A percentile compares a stretch with the other conserved stretches of the same genome.
Conservation (phyloP, 2,113 vertebrate species). For the Malurus cyaneus region DNA sequence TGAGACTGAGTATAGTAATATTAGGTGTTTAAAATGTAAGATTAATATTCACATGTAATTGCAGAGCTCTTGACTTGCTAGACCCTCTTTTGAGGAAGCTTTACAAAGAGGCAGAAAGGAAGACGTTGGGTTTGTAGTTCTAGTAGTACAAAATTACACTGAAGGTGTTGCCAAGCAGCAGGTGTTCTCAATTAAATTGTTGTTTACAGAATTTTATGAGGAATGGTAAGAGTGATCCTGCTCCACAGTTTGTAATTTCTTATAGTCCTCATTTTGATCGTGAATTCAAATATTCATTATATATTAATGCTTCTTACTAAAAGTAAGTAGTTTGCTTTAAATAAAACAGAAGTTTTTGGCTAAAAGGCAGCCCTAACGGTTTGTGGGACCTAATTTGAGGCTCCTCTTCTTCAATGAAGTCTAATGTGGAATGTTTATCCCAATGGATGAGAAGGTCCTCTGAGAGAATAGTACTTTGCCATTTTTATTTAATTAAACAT, state of each 20-base stretch:
- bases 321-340: conserved; percentile 36
- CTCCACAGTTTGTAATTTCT: conserved; percentile 39
- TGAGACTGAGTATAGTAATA: conserved; percentile 40
- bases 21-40: conserved; percentile 48
- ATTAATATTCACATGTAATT: conserved; percentile 50
- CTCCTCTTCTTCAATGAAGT: conserved; percentile 25
- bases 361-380: conserved; percentile 34
- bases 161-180: conserved; percentile 13
- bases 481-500: background rate
- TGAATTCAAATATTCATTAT: conserved; percentile 33
- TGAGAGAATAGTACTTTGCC: background rate
- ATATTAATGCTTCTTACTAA: conserved; percentile 41
- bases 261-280: conserved; percentile 39
- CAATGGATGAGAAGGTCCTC: conserved; percentile 16
- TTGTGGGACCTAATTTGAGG: conserved; percentile 38
- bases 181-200: conserved; percentile 19
- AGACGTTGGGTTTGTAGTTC: conserved; percentile 13
- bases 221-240: conserved; percentile 22
- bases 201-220: conserved; percentile 29
- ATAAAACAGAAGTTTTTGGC: conserved; percentile 36
- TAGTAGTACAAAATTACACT: conserved; percentile 1
- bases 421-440: background rate
- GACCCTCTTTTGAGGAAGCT: background rate
- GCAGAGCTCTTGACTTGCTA: conserved; percentile 48
- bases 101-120: background rate